Evolutionary conservation across 2,888 invertebrate genomes (phyloP).

Genomic region (Euplexia lucipara): DNA sequence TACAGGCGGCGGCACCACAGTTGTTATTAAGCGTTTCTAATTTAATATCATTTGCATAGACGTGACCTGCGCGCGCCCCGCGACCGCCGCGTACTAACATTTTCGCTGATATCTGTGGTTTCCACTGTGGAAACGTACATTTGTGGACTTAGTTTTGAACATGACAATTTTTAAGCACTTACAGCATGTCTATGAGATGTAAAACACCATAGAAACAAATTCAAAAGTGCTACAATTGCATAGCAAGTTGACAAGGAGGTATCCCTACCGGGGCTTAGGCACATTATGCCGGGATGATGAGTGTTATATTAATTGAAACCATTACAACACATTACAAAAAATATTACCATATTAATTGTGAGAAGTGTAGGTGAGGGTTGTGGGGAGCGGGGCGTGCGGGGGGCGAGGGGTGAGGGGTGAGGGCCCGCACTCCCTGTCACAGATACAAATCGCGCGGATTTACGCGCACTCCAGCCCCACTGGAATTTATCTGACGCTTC

Average conservation of each 20-base stretch:
- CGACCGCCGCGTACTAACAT: background rate
- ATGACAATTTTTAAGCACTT: background rate
- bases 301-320: conserved; percentile 43
- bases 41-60: conserved; percentile 91
- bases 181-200: background rate
- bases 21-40: conserved; percentile 91
- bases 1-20: conserved; percentile 84
- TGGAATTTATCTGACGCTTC: conserved; percentile 89
- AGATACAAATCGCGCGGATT: conserved; percentile 91
- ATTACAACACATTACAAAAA: conserved; percentile 59
- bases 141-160: background rate
- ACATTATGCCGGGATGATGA: conserved; percentile 3
- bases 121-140: background rate
- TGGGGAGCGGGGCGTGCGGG: conserved; percentile 44
- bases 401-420: conserved; percentile 54
- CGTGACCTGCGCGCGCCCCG: conserved; percentile 79
- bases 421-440: conserved; percentile 85
- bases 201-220: background rate
- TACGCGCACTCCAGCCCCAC: conserved; percentile 90
- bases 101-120: background rate
- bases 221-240: background rate
- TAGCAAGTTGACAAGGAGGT: background rate
- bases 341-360: conserved; percentile 81
- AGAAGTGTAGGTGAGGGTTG: conserved; percentile 69
- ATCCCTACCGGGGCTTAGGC: background rate